These are phyloP conservation scores for Mola mola DNA, from an alignment of 2,113 vertebrate genomes.

Conservation along the genomic window DNA sequence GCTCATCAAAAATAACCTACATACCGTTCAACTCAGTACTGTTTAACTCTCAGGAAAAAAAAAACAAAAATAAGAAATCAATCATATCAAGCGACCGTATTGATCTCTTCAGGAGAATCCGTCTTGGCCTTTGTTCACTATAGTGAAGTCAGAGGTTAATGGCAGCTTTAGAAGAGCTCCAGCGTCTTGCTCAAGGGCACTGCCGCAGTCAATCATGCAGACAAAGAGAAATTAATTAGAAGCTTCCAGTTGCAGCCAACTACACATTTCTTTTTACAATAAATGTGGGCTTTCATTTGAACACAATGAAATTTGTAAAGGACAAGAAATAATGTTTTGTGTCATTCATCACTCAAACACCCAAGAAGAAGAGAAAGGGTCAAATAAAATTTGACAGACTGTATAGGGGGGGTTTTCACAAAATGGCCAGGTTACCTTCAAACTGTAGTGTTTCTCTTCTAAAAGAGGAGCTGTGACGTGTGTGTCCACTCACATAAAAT, in stretches of 20 bases:
- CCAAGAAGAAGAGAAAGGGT: neutral
- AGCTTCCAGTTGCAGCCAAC: no score
- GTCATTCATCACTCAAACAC: constrained; percentile 1
- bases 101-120: no score
- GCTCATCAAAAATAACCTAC: no score
- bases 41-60: no score
- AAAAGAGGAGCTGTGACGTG: neutral
- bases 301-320: neutral
- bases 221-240: no score
- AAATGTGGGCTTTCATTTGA: neutral
- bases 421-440: no score
- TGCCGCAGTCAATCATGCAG: neutral
- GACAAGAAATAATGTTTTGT: neutral
- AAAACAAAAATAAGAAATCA: no score
- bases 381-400: no score
- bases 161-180: neutral
- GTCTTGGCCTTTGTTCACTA: neutral
- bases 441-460: no score
- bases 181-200: neutral
- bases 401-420: no score
- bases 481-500: constrained; percentile 9
- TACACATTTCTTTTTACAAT: neutral
- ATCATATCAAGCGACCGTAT: no score
- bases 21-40: no score
- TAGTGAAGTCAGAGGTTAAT: neutral